phyloP scores from a whole-genome alignment of 2,888 invertebrate genomes.

The Apantesis nais region DNA sequence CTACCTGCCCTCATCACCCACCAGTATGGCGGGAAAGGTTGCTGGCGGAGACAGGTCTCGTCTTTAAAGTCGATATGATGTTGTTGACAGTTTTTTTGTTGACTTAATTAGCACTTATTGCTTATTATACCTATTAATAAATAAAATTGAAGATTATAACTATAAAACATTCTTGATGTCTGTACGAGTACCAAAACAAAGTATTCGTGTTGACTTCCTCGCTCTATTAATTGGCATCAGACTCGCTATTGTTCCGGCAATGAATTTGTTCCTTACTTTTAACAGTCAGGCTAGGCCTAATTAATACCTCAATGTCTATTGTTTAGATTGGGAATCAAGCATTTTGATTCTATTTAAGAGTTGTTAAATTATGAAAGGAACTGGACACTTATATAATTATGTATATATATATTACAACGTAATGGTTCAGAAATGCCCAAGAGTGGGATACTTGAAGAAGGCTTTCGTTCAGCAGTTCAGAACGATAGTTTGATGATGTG shows the following conservation, averaged over 20 bases:
- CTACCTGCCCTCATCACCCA: too few relatives aligned
- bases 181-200: slow-evolving; percentile 43
- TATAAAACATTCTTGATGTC: slow-evolving; percentile 9
- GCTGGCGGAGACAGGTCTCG: too few relatives aligned
- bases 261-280: slow-evolving; percentile 32
- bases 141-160: background rate
- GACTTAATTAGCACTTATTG: background rate
- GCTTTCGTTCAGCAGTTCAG: too few relatives aligned
- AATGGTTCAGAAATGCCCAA: too few relatives aligned
- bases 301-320: slow-evolving; percentile 11
- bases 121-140: background rate
- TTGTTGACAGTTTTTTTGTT: background rate
- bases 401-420: background rate
- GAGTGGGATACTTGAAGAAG: too few relatives aligned
- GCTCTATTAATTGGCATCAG: slow-evolving; percentile 43
- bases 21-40: too few relatives aligned
- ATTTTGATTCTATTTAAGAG: slow-evolving; percentile 1
- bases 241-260: slow-evolving; percentile 37
- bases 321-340: background rate
- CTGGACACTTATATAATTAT: background rate
- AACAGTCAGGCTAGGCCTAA: slow-evolving; percentile 10
- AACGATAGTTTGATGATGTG: too few relatives aligned
- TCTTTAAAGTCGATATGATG: too few relatives aligned
- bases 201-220: slow-evolving; percentile 39
- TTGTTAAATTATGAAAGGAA: background rate